Evolutionary conservation across 2,888 invertebrate genomes (phyloP).

Genomic region (Epinotia ramella): DNA sequence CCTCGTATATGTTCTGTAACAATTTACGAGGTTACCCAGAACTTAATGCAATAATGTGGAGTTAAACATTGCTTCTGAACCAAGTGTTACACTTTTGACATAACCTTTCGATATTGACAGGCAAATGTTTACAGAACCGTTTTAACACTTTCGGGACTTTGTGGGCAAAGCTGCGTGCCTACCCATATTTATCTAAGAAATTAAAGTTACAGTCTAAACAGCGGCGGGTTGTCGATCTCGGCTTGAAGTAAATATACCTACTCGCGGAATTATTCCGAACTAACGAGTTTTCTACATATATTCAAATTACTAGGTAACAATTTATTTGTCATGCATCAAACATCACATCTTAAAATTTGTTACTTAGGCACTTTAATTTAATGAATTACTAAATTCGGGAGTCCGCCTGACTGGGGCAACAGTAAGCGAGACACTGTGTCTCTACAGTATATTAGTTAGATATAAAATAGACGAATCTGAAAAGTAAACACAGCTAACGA

Average conservation of each 20-base stretch:
- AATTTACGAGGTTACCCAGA: constrained; percentile 17
- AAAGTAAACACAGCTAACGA: constrained; percentile 46
- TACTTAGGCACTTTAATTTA: too few species aligned
- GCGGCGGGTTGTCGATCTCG: constrained; percentile 22
- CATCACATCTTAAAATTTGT: too few species aligned
- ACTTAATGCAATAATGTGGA: constrained; percentile 22
- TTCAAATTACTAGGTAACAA: too few species aligned
- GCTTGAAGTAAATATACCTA: not conserved
- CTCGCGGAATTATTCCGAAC: too few species aligned
- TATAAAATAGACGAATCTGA: constrained; percentile 14
- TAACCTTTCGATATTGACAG: constrained; percentile 63
- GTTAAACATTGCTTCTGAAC: constrained; percentile 42
- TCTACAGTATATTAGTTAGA: not conserved
- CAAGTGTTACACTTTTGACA: constrained; percentile 59
- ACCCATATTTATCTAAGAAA: constrained; percentile 37
- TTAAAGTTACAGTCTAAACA: constrained; percentile 37
- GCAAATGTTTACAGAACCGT: constrained; percentile 55
- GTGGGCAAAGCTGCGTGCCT: constrained; percentile 43
- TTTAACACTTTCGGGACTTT: constrained; percentile 49
- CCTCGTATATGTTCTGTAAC: not conserved
- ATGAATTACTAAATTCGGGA: too few species aligned
- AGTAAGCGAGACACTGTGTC: not conserved
- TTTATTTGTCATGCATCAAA: too few species aligned
- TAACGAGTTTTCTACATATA: not conserved
- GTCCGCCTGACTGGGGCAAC: not conserved